phyloP scores from a whole-genome alignment of 2,113 vertebrate genomes.

The Rana temporaria region DNA sequence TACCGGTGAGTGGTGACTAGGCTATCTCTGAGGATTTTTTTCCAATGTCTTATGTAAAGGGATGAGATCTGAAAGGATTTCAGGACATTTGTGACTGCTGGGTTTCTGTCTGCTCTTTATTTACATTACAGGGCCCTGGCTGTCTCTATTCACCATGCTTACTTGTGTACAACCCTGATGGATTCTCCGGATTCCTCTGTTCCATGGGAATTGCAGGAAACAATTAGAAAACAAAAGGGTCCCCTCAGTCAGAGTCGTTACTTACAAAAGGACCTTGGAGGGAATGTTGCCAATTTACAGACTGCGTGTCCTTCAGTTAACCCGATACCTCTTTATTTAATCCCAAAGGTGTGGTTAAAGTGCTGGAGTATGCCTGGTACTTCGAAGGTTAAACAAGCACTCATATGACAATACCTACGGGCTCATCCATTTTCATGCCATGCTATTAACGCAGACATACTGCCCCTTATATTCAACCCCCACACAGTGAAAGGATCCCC shows the following conservation, averaged over 20 bases:
- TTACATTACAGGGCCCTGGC: background rate
- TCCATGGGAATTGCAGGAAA: slow-evolving; percentile 44
- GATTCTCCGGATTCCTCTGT: slow-evolving; percentile 34
- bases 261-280: background rate
- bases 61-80: background rate
- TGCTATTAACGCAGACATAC: too few relatives aligned
- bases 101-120: background rate
- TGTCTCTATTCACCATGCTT: slow-evolving; percentile 1
- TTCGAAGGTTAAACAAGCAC: too few relatives aligned
- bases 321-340: background rate
- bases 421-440: too few relatives aligned
- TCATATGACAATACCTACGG: too few relatives aligned
- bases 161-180: background rate
- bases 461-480: too few relatives aligned
- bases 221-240: slow-evolving; percentile 44
- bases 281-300: slow-evolving; percentile 1
- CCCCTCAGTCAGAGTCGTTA: background rate
- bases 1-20: too few relatives aligned
- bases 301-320: slow-evolving; percentile 14
- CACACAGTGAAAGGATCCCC: too few relatives aligned
- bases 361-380: too few relatives aligned
- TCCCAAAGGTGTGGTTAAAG: background rate
- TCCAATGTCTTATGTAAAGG: too few relatives aligned
- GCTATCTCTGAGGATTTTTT: too few relatives aligned
- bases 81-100: background rate